These are phyloP conservation scores for Schizothorax lantsangensis DNA, from an alignment of 2,797 vertebrate genomes.

Conservation along the genomic window DNA sequence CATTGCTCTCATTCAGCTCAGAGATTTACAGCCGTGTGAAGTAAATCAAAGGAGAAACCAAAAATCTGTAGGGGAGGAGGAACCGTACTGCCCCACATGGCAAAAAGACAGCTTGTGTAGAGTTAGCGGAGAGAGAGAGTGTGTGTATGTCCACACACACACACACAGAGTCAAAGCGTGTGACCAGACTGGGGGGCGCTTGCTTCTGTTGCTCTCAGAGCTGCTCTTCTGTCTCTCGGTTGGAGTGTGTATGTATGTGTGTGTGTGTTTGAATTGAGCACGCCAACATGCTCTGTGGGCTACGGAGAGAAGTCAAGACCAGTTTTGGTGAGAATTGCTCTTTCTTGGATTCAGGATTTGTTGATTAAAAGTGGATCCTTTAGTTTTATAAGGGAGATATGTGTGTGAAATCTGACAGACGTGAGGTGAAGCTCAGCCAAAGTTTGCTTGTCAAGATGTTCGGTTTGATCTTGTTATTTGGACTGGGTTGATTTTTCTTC, in stretches of 20 bases:
- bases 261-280: conserved; percentile 17
- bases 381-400: background rate
- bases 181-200: conserved; percentile 45
- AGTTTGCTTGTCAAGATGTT: background rate
- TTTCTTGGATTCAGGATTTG: conserved; percentile 24
- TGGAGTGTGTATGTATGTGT: background rate
- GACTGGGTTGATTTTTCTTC: background rate
- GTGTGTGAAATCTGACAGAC: background rate
- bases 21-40: conserved; percentile 21
- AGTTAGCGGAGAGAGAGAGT: conserved; percentile 21
- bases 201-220: conserved; percentile 28
- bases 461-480: background rate
- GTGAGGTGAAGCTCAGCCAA: background rate
- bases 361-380: background rate
- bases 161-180: background rate
- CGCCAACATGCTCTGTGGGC: conserved; percentile 92
- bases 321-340: conserved; percentile 82
- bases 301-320: conserved; percentile 87
- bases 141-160: background rate
- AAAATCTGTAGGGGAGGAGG: conserved; percentile 23
- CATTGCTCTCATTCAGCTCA: conserved; percentile 12
- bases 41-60: conserved; percentile 47
- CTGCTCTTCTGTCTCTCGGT: conserved; percentile 30
- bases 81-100: conserved; percentile 26
- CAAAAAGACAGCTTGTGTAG: conserved; percentile 47